phyloP scores from a whole-genome alignment of 2,888 invertebrate genomes.

The Sarcophaga carnaria region DNA sequence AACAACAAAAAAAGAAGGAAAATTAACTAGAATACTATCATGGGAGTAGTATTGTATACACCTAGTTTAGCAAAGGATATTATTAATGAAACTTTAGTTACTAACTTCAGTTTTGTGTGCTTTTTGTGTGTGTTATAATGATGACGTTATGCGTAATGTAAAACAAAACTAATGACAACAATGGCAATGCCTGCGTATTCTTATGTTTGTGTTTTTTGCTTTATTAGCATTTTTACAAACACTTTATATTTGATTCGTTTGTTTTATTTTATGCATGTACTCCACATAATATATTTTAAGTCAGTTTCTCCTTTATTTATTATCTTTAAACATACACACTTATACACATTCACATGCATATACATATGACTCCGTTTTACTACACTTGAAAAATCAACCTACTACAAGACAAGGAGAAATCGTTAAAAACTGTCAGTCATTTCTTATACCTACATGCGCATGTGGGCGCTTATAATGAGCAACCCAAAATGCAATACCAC shows the following conservation, averaged over 20 bases:
- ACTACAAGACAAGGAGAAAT: slow-evolving; percentile 55
- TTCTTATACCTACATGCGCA: slow-evolving; percentile 58
- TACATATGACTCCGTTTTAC: slow-evolving; percentile 26
- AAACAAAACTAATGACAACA: slow-evolving; percentile 12
- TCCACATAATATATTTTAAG: slow-evolving; percentile 9
- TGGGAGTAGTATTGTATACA: neutral
- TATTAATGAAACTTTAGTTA: slow-evolving; percentile 32
- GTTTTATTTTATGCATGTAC: slow-evolving; percentile 5
- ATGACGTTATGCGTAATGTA: slow-evolving; percentile 42
- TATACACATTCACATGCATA: neutral
- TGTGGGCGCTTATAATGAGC: slow-evolving; percentile 60
- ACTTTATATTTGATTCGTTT: slow-evolving; percentile 9
- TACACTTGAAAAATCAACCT: slow-evolving; percentile 48
- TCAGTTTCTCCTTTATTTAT: slow-evolving; percentile 11
- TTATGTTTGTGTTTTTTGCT: neutral
- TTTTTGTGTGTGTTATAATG: slow-evolving; percentile 22
- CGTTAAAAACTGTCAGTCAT: slow-evolving; percentile 33
- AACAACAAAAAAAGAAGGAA: neutral
- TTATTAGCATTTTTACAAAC: slow-evolving; percentile 28
- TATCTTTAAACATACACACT: neutral
- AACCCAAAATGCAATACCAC: slow-evolving; percentile 17
- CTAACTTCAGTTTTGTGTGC: slow-evolving; percentile 2
- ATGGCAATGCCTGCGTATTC: neutral
- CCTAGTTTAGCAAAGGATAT: slow-evolving; percentile 24
- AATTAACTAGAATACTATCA: neutral